These are phyloP conservation scores for Aphis gossypii DNA, from an alignment of 1,140 invertebrate genomes.

Conservation along the genomic window DNA sequence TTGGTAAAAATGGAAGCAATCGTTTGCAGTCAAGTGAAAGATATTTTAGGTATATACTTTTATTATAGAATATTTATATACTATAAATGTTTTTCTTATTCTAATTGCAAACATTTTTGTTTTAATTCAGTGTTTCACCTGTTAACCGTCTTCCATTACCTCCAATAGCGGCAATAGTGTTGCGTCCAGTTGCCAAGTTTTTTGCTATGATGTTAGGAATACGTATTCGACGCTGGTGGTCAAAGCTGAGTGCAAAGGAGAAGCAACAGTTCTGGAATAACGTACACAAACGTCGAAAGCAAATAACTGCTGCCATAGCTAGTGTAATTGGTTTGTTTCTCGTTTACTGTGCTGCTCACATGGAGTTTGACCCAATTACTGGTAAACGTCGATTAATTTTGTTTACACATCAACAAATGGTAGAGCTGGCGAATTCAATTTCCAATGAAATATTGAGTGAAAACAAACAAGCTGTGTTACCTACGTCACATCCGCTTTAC, in stretches of 20 bases:
- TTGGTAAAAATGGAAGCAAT: neutral
- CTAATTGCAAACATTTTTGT: neutral
- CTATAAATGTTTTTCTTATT: neutral
- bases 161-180: neutral
- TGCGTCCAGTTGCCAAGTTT: conserved; percentile 34
- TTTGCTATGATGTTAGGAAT: conserved; percentile 48
- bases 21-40: neutral
- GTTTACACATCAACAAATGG: conserved; percentile 43
- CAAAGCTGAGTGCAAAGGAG: conserved; percentile 38
- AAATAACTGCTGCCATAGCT: neutral
- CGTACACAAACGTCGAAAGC: neutral
- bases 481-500: conserved; percentile 20
- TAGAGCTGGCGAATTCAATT: conserved; percentile 19
- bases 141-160: neutral
- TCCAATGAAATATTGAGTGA: neutral
- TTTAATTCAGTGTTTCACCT: conserved; percentile 24
- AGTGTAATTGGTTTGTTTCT: neutral
- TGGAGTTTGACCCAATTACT: conserved; percentile 30
- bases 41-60: neutral
- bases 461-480: neutral
- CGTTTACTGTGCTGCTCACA: neutral
- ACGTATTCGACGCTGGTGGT: conserved; percentile 37
- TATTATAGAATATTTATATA: neutral
- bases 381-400: conserved; percentile 19
- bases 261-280: conserved; percentile 41